phyloP scores from a whole-genome alignment of 2,113 vertebrate species.

The Hemichromis elongatus region DNA sequence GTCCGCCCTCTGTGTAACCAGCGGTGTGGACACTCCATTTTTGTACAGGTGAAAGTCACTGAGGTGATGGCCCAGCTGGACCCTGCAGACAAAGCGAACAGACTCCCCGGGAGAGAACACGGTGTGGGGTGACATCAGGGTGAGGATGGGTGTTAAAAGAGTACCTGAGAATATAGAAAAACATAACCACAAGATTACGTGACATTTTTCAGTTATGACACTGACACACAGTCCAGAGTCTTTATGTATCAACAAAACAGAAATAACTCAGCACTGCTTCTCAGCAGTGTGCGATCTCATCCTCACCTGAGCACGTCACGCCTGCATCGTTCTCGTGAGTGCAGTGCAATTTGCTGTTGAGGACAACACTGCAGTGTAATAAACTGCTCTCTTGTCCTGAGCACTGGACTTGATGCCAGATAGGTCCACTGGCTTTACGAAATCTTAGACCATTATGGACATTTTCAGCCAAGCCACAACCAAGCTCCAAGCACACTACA shows the following conservation, averaged over 20 bases:
- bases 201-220: not conserved
- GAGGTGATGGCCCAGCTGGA: conserved; percentile 54
- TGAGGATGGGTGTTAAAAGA: conserved; percentile 60
- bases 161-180: conserved; percentile 32
- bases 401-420: conserved; percentile 65
- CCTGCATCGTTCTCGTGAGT: conserved; percentile 62
- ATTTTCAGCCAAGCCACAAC: conserved; percentile 65
- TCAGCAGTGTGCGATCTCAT: conserved; percentile 21
- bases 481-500: conserved; percentile 73
- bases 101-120: conserved; percentile 68
- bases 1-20: conserved; percentile 68
- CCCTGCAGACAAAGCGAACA: conserved; percentile 65
- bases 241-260: not conserved
- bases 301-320: conserved; percentile 73
- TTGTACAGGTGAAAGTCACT: conserved; percentile 73
- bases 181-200: fast-evolving
- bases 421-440: conserved; percentile 44
- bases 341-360: conserved; percentile 48
- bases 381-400: conserved; percentile 64
- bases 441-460: conserved; percentile 16
- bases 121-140: conserved; percentile 64
- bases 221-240: not conserved
- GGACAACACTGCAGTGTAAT: conserved; percentile 49
- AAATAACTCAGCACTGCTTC: not conserved
- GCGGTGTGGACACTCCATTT: conserved; percentile 58